These are phyloP conservation scores for Eucidaris tribuloides DNA, from an alignment of 35 echinoderm and acorn worm species.

Conservation along the genomic window DNA sequence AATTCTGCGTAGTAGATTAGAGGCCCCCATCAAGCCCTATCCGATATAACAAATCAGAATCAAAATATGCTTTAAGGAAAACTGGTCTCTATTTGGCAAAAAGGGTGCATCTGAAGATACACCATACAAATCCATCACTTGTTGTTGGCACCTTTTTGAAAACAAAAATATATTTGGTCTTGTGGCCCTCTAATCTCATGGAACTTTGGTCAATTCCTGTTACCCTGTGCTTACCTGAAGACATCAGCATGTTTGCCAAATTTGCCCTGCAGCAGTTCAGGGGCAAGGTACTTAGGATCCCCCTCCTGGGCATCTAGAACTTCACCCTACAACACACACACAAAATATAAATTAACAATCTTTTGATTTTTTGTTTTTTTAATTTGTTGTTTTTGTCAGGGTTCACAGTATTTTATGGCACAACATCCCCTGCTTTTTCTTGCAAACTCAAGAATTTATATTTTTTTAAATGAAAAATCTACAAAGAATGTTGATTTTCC, in stretches of 20 bases:
- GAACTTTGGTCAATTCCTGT: background rate
- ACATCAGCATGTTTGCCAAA: slow-evolving; percentile 96
- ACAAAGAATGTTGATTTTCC: too few species aligned
- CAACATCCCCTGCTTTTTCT: too few species aligned
- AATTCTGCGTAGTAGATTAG: too few species aligned
- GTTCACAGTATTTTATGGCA: too few species aligned
- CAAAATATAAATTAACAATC: too few species aligned
- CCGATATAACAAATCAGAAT: background rate
- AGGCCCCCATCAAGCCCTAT: too few species aligned
- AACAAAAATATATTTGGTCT: background rate
- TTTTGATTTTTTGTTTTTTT: too few species aligned
- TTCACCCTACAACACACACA: slow-evolving; percentile 54
- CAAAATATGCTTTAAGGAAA: background rate
- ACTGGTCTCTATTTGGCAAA: background rate
- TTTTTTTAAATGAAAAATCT: too few species aligned
- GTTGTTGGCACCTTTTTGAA: background rate
- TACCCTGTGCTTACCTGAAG: slow-evolving; percentile 44
- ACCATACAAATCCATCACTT: background rate
- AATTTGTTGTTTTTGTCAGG: too few species aligned
- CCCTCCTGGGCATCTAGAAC: slow-evolving; percentile 78
- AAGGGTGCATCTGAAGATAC: background rate
- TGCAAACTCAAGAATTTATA: too few species aligned
- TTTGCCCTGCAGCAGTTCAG: slow-evolving; percentile 82
- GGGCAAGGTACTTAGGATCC: slow-evolving; percentile 93
- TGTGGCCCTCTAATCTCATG: background rate